These are phyloP conservation scores for Agrilus cyanescens DNA, from an alignment of 2,888 invertebrate species.

Conservation along the genomic window DNA sequence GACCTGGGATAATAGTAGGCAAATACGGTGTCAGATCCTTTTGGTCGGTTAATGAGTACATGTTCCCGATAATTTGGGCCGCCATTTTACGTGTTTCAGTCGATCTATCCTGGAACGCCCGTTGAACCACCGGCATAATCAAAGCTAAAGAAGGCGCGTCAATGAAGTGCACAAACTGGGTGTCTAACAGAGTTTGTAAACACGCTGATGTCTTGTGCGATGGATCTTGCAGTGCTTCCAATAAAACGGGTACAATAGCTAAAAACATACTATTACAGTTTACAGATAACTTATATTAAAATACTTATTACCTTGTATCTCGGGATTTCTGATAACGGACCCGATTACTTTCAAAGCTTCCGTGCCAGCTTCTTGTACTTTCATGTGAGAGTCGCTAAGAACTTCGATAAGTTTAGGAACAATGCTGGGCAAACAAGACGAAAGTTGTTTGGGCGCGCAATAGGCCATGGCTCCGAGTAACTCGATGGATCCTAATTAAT, in stretches of 20 bases:
- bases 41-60: slow-evolving; percentile 98
- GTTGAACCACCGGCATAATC: slow-evolving; percentile 97
- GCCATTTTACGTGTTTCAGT: slow-evolving; percentile 99
- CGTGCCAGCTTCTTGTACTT: slow-evolving; percentile 93
- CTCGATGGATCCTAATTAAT: slow-evolving; percentile 72
- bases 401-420: slow-evolving; percentile 96
- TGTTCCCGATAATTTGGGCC: slow-evolving; percentile 98
- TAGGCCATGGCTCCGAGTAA: slow-evolving; percentile 96
- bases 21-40: slow-evolving; percentile 95
- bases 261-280: slow-evolving; percentile 9
- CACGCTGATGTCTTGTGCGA: slow-evolving; percentile 88
- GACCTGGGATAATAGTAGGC: slow-evolving; percentile 89
- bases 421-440: slow-evolving; percentile 94
- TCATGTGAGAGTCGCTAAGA: slow-evolving; percentile 92
- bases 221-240: slow-evolving; percentile 91
- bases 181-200: slow-evolving; percentile 86
- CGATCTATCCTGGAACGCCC: slow-evolving; percentile 94
- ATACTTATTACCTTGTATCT: slow-evolving; percentile 64
- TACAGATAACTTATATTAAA: neutral
- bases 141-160: slow-evolving; percentile 97
- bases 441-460: slow-evolving; percentile 97
- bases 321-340: slow-evolving; percentile 95
- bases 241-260: slow-evolving; percentile 76
- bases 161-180: slow-evolving; percentile 97
- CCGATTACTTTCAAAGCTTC: slow-evolving; percentile 94